phyloP scores from a whole-genome alignment of 2,113 vertebrate species.

The Lagopus muta region DNA sequence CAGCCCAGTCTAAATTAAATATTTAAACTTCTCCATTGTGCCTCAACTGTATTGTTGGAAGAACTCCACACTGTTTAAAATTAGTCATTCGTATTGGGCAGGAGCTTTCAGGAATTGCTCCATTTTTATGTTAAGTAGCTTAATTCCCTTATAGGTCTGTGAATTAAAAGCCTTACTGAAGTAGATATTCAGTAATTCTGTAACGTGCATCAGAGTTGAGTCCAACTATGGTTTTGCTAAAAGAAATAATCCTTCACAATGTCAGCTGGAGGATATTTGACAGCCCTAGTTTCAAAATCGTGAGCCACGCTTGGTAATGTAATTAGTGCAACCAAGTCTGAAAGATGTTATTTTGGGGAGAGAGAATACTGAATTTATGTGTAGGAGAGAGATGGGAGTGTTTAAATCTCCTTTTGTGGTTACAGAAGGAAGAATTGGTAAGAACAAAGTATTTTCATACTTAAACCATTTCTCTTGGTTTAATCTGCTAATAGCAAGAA shows the following conservation, averaged over 20 bases:
- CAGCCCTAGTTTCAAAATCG: background rate
- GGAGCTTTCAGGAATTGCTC: background rate
- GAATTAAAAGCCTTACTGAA: background rate
- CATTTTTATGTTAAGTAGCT: background rate
- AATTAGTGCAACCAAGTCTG: background rate
- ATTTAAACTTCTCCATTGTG: conserved; percentile 48
- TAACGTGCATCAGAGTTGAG: background rate
- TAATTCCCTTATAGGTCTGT: background rate
- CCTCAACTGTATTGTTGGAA: background rate
- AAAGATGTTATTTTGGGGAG: background rate
- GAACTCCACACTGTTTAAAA: background rate
- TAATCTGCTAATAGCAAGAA: background rate
- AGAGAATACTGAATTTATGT: background rate
- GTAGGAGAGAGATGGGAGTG: background rate
- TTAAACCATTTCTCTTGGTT: background rate
- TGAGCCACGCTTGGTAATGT: background rate
- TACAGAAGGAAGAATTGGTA: background rate
- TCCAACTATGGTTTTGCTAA: background rate
- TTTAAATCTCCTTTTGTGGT: background rate
- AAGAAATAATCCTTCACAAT: background rate
- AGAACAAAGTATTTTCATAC: background rate
- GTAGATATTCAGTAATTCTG: background rate
- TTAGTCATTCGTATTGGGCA: background rate
- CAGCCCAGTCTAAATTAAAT: conserved; percentile 40
- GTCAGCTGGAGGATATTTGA: background rate